These are phyloP conservation scores for Crambe crambe DNA, from an alignment of 37 sponge, comb jelly and placozoan genomes.

Conservation along the genomic window DNA sequence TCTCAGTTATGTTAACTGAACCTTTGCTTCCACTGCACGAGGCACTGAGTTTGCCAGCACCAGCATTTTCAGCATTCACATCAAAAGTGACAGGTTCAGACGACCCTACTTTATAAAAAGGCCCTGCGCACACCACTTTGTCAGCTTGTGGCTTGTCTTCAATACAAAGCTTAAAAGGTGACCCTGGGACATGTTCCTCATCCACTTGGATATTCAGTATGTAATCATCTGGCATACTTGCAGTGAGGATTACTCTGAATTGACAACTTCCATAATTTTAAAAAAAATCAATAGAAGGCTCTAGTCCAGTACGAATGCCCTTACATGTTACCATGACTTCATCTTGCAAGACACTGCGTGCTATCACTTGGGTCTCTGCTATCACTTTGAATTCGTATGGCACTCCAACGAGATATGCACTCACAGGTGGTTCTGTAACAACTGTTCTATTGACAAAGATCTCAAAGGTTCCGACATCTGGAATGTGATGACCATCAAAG, in stretches of 20 bases:
- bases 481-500: conserved; percentile 59
- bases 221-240: conserved; percentile 44
- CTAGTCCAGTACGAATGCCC: conserved; percentile 35
- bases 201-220: conserved; percentile 49
- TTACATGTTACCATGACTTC: conserved; percentile 12
- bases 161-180: conserved; percentile 57
- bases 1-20: conserved; percentile 31
- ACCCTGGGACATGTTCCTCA: conserved; percentile 61
- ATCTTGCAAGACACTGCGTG: conserved; percentile 32
- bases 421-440: conserved; percentile 37
- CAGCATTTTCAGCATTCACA: conserved; percentile 52
- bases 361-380: no score
- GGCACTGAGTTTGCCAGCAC: conserved; percentile 63
- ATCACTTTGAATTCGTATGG: conserved; percentile 57
- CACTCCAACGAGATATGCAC: conserved; percentile 46
- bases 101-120: conserved; percentile 36
- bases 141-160: conserved; percentile 49
- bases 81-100: conserved; percentile 25
- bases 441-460: conserved; percentile 41
- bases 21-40: conserved; percentile 59
- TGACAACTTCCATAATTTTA: conserved; percentile 13
- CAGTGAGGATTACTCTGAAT: conserved; percentile 42
- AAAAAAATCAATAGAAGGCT: conserved; percentile 27
- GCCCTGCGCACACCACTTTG: conserved; percentile 38
- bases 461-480: no score